A percentile compares a stretch with the other conserved stretches of the same genome.
Conservation (phyloP, 2,113 vertebrate genomes). For the Hyperopisus bebe region DNA sequence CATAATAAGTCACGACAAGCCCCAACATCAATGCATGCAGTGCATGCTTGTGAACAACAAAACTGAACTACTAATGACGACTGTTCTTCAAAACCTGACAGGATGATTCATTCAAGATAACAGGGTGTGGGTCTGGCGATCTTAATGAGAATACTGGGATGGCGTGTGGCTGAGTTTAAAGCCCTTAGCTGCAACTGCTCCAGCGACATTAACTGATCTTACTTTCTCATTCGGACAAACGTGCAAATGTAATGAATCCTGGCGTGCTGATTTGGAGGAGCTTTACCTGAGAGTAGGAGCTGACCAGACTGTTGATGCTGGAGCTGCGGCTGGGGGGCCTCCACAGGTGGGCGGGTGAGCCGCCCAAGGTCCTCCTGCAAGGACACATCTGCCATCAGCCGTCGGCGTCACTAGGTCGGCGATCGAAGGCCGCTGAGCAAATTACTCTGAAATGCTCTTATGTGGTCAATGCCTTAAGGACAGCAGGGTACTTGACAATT, state of each 20-base stretch:
- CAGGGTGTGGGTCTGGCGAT: not conserved
- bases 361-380: conserved; percentile 75
- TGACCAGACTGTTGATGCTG: conserved; percentile 89
- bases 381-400: not conserved
- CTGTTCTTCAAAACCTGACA: not conserved
- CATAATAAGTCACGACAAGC: not conserved
- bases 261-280: not conserved
- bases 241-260: not conserved
- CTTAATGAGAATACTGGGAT: not conserved
- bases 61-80: not conserved
- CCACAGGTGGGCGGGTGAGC: conserved; percentile 78
- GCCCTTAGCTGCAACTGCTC: not conserved
- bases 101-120: not conserved
- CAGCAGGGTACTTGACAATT: not conserved
- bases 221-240: not conserved
- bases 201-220: not conserved
- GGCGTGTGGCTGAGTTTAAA: not conserved
- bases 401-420: too few relatives aligned
- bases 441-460: not conserved
- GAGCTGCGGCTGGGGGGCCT: conserved; percentile 89
- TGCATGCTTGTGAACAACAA: not conserved
- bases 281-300: conserved; percentile 81
- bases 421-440: not conserved
- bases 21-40: not conserved
- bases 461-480: not conserved